Base-by-base conservation (phyloP, 2,797 vertebrate species). In the Trematomus bernacchii region DNA sequence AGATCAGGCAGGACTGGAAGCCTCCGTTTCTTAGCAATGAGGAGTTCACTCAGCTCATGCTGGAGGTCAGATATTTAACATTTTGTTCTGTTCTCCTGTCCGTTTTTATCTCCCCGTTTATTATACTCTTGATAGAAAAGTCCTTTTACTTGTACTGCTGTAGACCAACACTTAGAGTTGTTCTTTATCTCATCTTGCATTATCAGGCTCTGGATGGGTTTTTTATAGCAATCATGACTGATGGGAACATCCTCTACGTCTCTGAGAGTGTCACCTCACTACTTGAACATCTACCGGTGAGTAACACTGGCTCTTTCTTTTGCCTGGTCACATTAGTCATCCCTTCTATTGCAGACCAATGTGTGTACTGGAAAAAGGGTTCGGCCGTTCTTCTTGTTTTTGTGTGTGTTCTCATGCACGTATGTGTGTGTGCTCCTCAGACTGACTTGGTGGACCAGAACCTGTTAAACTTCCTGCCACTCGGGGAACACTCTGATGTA, bases 1-100 rank as follows among this genome's bases (percentile, higher is more conserved):
- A 99, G 92, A 98, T 99, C 93, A 96, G 96, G 88, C 98, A 98
- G 91, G 97, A 99, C 94, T 99, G 98, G 98, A 99, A 99, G 86
- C 98, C 98, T 0, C 96, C 97, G 75, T 99, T 99, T 94, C 97
- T 99, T 90, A 98, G 97, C 94, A 99, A 99, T 85, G 97, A 99
- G 93, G 98, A 99, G 91, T 99, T 99, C 94, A 98, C 97, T 64
- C 98, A 99, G 89, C 96, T 99, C 92, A 99, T 99, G 98, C 93
- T 99, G 93, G 98, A 99, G 97, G 98, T 99, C 76, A 83, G 93
- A 91, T 73, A 82, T 73, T 50, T 77, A 62, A 57, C 46, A 30
- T 67, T 79, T 60, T 79, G 3, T 46, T 1, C 19, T 59, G 13
- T 78, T 37, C 23, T 72, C 30, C 44, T 67, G 16, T 40, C 6